Conservation (phyloP, 1,140 invertebrate genomes). For the Lordiphosa clarofinis region DNA sequence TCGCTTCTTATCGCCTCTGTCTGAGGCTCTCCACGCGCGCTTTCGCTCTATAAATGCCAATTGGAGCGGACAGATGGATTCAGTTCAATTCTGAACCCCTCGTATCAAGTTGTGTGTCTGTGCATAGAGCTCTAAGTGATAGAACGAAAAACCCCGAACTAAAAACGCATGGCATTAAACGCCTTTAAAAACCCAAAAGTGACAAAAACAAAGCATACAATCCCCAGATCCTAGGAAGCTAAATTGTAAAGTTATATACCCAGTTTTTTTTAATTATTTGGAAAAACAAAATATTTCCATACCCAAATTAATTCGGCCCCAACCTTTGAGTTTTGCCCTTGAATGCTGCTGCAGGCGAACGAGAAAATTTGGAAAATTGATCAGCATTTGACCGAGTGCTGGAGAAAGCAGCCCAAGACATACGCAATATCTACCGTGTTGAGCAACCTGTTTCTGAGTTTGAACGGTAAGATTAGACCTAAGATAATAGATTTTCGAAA, state of each 20-base stretch:
- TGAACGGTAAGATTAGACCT: conserved; percentile 30
- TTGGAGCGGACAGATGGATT: conserved; percentile 12
- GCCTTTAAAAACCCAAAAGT: conserved; percentile 19
- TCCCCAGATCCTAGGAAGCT: conserved; percentile 5
- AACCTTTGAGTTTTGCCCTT: conserved; percentile 33
- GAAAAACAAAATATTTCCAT: conserved; percentile 19
- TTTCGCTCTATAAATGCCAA: conserved; percentile 50
- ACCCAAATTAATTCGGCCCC: background rate
- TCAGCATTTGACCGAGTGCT: conserved; percentile 39
- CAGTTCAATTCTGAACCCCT: conserved; percentile 61
- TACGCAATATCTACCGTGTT: conserved; percentile 21
- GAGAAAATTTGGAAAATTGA: conserved; percentile 37
- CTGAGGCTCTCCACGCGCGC: conserved; percentile 20
- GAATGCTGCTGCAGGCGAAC: conserved; percentile 51
- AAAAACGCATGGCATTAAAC: conserved; percentile 39
- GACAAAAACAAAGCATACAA: background rate
- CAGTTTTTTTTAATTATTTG: conserved; percentile 12
- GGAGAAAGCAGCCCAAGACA: conserved; percentile 19
- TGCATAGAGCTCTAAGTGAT: conserved; percentile 5
- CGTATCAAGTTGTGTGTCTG: conserved; percentile 12
- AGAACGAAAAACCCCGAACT: conserved; percentile 24
- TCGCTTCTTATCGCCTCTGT: conserved; percentile 27
- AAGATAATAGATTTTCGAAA: background rate
- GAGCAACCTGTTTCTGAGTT: conserved; percentile 19
- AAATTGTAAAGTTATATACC: background rate